phyloP scores from a whole-genome alignment of 37 sponge, comb jelly and placozoan genomes.

The Ephydatia muelleri region DNA sequence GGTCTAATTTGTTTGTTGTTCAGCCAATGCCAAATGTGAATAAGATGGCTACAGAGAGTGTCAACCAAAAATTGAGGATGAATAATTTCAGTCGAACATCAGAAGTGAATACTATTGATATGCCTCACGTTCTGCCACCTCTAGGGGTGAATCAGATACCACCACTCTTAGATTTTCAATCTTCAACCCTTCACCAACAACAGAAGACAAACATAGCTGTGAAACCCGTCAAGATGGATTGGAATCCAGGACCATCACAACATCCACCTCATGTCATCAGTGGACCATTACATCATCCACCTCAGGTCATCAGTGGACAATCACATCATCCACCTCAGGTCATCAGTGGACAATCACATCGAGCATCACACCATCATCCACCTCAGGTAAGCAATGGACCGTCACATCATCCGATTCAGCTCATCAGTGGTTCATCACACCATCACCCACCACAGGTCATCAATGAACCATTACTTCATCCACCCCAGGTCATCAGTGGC shows the following conservation, averaged over 20 bases:
- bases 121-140: not conserved
- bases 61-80: not conserved
- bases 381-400: not conserved
- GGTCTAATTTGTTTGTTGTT: not conserved
- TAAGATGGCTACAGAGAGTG: not conserved
- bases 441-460: not conserved
- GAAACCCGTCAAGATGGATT: not conserved
- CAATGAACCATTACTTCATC: too few species aligned
- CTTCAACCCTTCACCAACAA: not conserved
- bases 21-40: not conserved
- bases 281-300: not conserved
- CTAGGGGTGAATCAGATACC: too few species aligned
- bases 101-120: not conserved
- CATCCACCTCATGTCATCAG: not conserved
- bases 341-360: not conserved
- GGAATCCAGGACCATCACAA: not conserved
- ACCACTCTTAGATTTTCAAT: not conserved
- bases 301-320: not conserved
- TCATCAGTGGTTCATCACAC: not conserved
- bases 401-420: not conserved
- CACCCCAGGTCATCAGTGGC: too few species aligned
- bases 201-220: not conserved
- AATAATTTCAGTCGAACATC: not conserved
- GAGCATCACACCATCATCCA: too few species aligned
- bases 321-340: conserved; percentile 1